Base-by-base conservation (phyloP, 2,113 vertebrate genomes). In the Gobius niger region DNA sequence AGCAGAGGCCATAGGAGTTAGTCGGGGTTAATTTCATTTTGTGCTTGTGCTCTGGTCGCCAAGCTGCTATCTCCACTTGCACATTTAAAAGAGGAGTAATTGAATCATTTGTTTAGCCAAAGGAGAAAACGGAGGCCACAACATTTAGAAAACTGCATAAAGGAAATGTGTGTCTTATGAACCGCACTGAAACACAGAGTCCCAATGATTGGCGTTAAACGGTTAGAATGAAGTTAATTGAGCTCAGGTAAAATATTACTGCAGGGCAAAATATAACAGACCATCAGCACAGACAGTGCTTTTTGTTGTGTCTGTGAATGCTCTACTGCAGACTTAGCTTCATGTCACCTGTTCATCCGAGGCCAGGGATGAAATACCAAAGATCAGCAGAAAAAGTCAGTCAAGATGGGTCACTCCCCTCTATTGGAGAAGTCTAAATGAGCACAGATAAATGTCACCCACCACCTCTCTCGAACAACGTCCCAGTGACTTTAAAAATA, bases 81-180 rank as follows among this genome's bases (percentile, higher is more conserved):
- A 88, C 85, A 81, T 85, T 91, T 87, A 81, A 85, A 87, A 85
- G 66, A 83, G 75, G 59, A 82, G 77, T 88, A 90, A 91, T 88
- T 90, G 79, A 89, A 90, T 88, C 67, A 86, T 89, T 88, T 88
- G 79, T 82, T 68, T 57, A 63, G 72, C 70, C 76, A 83, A 83
- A 73, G 34, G 40, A 60, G 80, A 75, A 81, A 82, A 83, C 82
- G 75, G 86, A 86, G 87, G 77, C 86, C 74, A 76, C 67, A 63
- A 34, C 60, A 74, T 76, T 69, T 49, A 0, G 73, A 73, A 84
- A 72, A 84, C 54, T 14, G 40, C 19, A 57, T 40, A 65, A 72
- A 51, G 73, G 75, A 68, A 60, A 50, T 34, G 52, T 41, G 53
- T 34, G 52, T 41, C 49, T 51, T 12, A 47, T 24, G 64, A 79